A percentile compares a stretch with the other conserved stretches of the same genome.
Conservation (phyloP, 2,797 vertebrate species). For the Gymnopithys bicolor region DNA sequence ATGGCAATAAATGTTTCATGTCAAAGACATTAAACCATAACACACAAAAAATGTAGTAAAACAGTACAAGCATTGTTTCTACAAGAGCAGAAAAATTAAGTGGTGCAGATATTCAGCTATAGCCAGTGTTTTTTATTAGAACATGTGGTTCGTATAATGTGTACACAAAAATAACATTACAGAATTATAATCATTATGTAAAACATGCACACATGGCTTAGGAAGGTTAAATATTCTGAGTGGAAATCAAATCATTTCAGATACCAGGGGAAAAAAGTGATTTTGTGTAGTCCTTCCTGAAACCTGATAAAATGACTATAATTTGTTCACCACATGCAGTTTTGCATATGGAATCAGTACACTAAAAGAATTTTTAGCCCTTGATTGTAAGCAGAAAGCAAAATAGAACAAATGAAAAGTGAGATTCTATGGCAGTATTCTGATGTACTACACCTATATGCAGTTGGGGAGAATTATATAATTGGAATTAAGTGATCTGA, state of each 20-base stretch:
- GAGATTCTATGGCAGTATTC: constrained; percentile 18
- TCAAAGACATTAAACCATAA: constrained; percentile 26
- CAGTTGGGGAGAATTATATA: constrained; percentile 53
- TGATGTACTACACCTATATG: constrained; percentile 43
- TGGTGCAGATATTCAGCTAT: neutral
- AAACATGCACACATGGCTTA: constrained; percentile 37
- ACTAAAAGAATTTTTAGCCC: constrained; percentile 25
- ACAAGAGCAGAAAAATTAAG: constrained; percentile 14
- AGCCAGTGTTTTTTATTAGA: constrained; percentile 35
- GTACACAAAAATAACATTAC: constrained; percentile 36
- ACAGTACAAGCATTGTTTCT: constrained; percentile 18
- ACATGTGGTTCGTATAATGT: constrained; percentile 9
- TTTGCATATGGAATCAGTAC: constrained; percentile 47
- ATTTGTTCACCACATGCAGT: constrained; percentile 58
- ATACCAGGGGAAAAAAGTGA: neutral
- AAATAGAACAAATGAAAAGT: constrained; percentile 50
- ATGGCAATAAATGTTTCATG: neutral
- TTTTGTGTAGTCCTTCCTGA: constrained; percentile 53
- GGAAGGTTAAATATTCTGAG: constrained; percentile 59
- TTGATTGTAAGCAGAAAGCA: constrained; percentile 39
- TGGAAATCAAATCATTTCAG: constrained; percentile 60
- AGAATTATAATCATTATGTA: constrained; percentile 57
- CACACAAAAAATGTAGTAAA: neutral
- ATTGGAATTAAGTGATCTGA: constrained; percentile 58
- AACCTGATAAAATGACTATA: constrained; percentile 50